Percentiles rank a stretch among this genome's conserved stretches.
Conservation (phyloP, 2,113 vertebrate species). For the Psophia crepitans region DNA sequence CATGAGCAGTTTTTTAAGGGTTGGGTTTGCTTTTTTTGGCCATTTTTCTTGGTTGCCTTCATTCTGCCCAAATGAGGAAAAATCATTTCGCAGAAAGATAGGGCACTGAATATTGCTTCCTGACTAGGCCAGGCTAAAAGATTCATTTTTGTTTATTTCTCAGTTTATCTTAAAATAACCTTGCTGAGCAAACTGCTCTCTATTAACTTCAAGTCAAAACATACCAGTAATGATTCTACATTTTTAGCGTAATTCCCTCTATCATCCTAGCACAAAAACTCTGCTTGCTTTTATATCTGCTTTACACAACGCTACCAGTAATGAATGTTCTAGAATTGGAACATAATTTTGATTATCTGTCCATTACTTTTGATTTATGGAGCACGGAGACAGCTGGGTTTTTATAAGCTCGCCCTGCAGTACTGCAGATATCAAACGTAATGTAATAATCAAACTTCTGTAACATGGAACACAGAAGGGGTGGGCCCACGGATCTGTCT, state of each 20-base stretch:
- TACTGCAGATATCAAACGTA: constrained; percentile 64
- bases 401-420: constrained; percentile 61
- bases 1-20: background rate
- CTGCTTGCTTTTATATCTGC: constrained; percentile 29
- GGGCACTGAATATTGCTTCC: background rate
- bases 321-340: constrained; percentile 65
- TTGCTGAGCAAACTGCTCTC: background rate
- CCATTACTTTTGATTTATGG: constrained; percentile 70
- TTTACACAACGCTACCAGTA: constrained; percentile 41
- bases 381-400: constrained; percentile 51
- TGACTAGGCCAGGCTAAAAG: background rate
- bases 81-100: background rate
- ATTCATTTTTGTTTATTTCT: constrained; percentile 26
- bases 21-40: background rate
- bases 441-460: constrained; percentile 60
- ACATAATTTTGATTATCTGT: constrained; percentile 66
- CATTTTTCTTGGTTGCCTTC: background rate
- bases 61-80: background rate
- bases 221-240: background rate
- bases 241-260: constrained; percentile 45
- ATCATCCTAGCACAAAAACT: constrained; percentile 28
- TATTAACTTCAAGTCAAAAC: constrained; percentile 34
- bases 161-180: constrained; percentile 37
- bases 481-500: constrained; percentile 19
- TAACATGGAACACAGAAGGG: constrained; percentile 6